phyloP scores from a whole-genome alignment of 2,888 invertebrate genomes.

The Trichogramma evanescens region DNA sequence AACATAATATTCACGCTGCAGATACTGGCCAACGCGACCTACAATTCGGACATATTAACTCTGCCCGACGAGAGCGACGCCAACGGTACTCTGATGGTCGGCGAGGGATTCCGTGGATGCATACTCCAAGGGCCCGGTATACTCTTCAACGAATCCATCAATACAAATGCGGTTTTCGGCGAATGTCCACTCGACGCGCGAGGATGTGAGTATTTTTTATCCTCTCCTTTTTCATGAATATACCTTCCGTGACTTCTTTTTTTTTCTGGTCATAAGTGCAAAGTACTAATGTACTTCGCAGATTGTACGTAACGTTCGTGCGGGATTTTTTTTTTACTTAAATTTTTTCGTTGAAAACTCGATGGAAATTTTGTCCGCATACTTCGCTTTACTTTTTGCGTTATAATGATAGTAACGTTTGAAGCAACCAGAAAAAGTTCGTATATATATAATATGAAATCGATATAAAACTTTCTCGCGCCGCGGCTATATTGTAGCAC shows the following conservation, averaged over 20 bases:
- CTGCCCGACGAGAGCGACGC: slow-evolving; percentile 66
- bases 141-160: slow-evolving; percentile 62
- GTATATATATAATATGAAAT: too few relatives aligned
- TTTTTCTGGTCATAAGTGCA: background rate
- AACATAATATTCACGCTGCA: slow-evolving; percentile 34
- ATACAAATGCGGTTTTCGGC: slow-evolving; percentile 68
- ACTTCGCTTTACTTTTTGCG: too few relatives aligned
- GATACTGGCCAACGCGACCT: slow-evolving; percentile 73
- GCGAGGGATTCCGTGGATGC: slow-evolving; percentile 76
- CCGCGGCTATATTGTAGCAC: too few relatives aligned
- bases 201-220: slow-evolving; percentile 54
- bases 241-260: background rate
- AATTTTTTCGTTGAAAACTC: too few relatives aligned
- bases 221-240: background rate
- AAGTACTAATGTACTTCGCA: background rate
- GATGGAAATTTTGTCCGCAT: too few relatives aligned
- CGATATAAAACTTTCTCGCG: too few relatives aligned
- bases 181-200: slow-evolving; percentile 68
- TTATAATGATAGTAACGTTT: too few relatives aligned
- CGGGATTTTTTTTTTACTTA: too few relatives aligned
- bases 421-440: too few relatives aligned
- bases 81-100: slow-evolving; percentile 68
- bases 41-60: slow-evolving; percentile 67
- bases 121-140: slow-evolving; percentile 81
- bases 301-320: too few relatives aligned